Conservation (phyloP, 2,888 invertebrate species). For the Lasioglossum vierecki region DNA sequence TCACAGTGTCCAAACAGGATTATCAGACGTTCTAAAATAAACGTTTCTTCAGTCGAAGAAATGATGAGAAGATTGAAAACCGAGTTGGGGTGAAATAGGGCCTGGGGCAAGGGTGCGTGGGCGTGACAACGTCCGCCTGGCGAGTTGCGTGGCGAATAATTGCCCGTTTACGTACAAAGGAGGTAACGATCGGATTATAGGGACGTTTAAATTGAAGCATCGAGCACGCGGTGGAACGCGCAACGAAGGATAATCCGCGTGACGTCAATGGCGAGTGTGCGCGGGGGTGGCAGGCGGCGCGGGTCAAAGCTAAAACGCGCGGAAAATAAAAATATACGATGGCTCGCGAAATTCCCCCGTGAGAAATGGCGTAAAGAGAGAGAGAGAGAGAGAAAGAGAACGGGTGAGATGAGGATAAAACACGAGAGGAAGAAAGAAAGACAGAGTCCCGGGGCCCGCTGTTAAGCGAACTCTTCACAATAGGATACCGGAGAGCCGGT, state of each 20-base stretch:
- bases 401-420: neutral
- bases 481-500: slow-evolving; percentile 6
- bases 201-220: slow-evolving; percentile 42
- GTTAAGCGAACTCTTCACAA: slow-evolving; percentile 44
- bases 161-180: slow-evolving; percentile 37
- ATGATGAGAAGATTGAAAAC: neutral
- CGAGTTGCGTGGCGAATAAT: slow-evolving; percentile 39
- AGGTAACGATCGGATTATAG: slow-evolving; percentile 40
- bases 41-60: too few relatives aligned
- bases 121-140: neutral
- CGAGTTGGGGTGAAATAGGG: neutral
- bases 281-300: neutral
- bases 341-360: slow-evolving; percentile 33
- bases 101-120: neutral
- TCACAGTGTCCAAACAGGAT: too few relatives aligned
- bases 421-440: neutral
- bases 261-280: slow-evolving; percentile 30
- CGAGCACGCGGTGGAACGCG: slow-evolving; percentile 27
- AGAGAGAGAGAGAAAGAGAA: neutral
- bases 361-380: slow-evolving; percentile 29
- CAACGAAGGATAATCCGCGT: slow-evolving; percentile 42
- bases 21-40: neutral
- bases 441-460: neutral
- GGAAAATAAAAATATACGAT: slow-evolving; percentile 38
- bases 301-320: slow-evolving; percentile 34